Evolutionary conservation across 2,888 invertebrate species (phyloP).

Genomic region (Amiota mariae): DNA sequence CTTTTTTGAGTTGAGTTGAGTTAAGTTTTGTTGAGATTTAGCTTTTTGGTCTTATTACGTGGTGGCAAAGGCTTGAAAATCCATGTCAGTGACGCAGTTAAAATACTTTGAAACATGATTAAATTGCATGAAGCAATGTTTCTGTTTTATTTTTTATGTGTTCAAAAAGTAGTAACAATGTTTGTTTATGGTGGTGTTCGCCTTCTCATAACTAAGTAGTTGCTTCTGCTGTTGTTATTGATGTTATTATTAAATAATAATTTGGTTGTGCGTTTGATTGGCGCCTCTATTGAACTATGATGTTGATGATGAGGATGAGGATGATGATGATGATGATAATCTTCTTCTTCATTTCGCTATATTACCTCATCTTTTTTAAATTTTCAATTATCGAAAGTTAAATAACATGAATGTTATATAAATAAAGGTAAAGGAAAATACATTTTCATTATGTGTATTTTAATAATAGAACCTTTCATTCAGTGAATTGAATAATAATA

Average conservation of each 20-base stretch:
- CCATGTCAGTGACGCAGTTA: slow-evolving; percentile 65
- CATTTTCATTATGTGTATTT: not conserved
- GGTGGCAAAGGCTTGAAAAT: slow-evolving; percentile 37
- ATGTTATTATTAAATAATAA: not conserved
- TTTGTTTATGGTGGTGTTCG: not conserved
- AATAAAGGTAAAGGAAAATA: not conserved
- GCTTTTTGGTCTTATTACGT: slow-evolving; percentile 38
- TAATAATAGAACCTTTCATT: not conserved
- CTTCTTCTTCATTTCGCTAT: not conserved
- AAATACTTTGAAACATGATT: slow-evolving; percentile 38
- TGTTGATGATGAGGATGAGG: not conserved
- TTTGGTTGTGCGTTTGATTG: not conserved
- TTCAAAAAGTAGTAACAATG: not conserved
- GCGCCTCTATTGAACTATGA: too few relatives aligned
- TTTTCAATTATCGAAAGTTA: not conserved
- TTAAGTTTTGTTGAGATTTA: not conserved
- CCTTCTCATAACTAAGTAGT: not conserved
- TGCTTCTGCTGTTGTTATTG: not conserved
- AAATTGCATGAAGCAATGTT: slow-evolving; percentile 21
- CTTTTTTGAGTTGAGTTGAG: not conserved
- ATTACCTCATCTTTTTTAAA: not conserved
- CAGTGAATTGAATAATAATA: too few relatives aligned
- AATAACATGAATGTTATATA: not conserved
- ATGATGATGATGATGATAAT: not conserved
- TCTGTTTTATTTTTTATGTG: not conserved